Evolutionary conservation across 2,888 invertebrate species (phyloP), one percentile per base, ranked within the genome.

Genomic region (Drosophila greeni): DNA sequence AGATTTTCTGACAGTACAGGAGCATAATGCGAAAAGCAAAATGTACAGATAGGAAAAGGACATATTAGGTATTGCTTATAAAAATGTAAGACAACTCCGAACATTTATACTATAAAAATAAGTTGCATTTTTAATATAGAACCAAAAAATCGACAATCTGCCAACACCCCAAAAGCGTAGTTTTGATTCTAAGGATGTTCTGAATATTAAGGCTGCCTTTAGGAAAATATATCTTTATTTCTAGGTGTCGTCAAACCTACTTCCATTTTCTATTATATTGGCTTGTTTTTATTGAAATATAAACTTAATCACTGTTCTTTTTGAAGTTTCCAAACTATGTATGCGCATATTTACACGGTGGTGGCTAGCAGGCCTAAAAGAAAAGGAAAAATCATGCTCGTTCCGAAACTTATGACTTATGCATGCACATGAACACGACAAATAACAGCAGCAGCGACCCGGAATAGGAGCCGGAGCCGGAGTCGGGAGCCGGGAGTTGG

Each of bases 381-480:
- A 52, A 47, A 69, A 36, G 61, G 33, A n/a, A 51, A 49, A 54
- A 59, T 79, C 60, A 76, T 70, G 70, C 62, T 53, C 54, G 61
- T 54, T 53, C 75, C 24, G 43, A 59, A 40, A 66, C 45, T 45
- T 45, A 45, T 53, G 77, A 77, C 65, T 77, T 82, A 82, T 82
- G 83, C 81, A 70, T 55, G 70, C 18, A 39, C 81, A 77, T 82
- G 81, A 58, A 42, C 72, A 57, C 54, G 70, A 73, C 73, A 77
- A 76, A 80, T 65, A 77, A 66, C 49, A 76, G 54, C 61, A 66
- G 59, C 61, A 64, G 60, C 29, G 31, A 20, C 47, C 45, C 18
- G 45, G 45, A 45, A 45, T 45, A 31, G 42, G 24, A 53, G 31
- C 36, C 34, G 31, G 43, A 36, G 36, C 1, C 34, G 34, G 34